phyloP scores from a whole-genome alignment of 64 coral and sea anemone species.

The Pocillopora damicornis region DNA sequence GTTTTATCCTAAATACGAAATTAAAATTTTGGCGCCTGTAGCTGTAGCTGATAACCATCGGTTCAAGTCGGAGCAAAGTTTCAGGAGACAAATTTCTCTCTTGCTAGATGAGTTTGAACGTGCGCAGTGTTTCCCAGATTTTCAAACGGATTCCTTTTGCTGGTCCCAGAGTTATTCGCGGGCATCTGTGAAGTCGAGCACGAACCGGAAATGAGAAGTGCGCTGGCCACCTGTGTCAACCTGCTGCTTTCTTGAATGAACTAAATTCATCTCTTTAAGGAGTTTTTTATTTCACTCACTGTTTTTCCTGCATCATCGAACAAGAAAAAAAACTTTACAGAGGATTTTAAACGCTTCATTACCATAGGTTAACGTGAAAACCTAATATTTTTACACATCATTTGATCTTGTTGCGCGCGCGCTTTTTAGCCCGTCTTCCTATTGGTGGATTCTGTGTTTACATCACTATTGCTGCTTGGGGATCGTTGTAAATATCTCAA shows the following conservation, averaged over 20 bases:
- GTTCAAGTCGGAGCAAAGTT: no score
- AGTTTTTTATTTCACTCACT: not conserved
- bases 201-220: not conserved
- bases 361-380: not conserved
- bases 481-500: slow-evolving; percentile 30
- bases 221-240: not conserved
- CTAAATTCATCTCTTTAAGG: not conserved
- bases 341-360: not conserved
- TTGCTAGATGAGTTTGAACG: no score
- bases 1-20: no score
- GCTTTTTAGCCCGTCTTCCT: not conserved
- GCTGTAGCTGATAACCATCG: no score
- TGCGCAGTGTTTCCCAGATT: no score
- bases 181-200: not conserved
- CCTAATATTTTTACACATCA: not conserved
- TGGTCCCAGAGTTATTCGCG: not conserved
- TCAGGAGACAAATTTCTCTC: no score
- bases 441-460: not conserved
- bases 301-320: not conserved
- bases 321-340: not conserved
- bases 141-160: not conserved
- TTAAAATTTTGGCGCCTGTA: no score
- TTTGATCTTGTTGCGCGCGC: not conserved
- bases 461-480: slow-evolving; percentile 11
- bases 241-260: not conserved